Conservation (phyloP, 2,113 vertebrate species). For the Tretioscincus oriximinensis region DNA sequence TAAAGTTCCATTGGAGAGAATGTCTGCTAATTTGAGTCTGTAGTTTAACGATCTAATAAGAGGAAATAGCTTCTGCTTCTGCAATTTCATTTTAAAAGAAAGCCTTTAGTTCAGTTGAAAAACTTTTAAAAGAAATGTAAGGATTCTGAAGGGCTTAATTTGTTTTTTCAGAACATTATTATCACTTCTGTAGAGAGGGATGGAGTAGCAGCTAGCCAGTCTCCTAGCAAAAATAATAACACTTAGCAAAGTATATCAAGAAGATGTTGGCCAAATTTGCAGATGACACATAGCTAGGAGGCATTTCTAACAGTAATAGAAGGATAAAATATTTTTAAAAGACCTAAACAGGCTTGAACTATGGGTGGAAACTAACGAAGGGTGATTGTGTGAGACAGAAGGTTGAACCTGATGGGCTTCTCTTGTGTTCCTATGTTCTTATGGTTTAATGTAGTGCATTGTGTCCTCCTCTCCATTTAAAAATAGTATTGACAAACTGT, state of each 20-base stretch:
- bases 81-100: neutral
- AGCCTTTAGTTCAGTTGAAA: neutral
- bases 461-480: too few species aligned
- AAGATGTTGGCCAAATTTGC: too few species aligned
- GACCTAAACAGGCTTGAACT: too few species aligned
- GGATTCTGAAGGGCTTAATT: neutral
- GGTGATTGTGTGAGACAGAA: too few species aligned
- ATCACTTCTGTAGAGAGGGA: neutral
- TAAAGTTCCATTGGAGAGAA: neutral
- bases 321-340: neutral
- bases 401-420: too few species aligned
- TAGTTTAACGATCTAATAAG: neutral
- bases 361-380: too few species aligned
- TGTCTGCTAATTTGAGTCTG: slow-evolving; percentile 11
- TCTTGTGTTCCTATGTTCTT: too few species aligned
- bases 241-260: neutral
- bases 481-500: too few species aligned
- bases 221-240: neutral
- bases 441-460: too few species aligned
- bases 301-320: too few species aligned
- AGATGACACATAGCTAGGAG: too few species aligned
- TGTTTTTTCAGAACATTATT: neutral
- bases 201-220: neutral
- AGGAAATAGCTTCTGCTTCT: neutral
- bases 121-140: neutral